Conservation (phyloP, 2,888 invertebrate genomes). For the Aphodius sticticus region DNA sequence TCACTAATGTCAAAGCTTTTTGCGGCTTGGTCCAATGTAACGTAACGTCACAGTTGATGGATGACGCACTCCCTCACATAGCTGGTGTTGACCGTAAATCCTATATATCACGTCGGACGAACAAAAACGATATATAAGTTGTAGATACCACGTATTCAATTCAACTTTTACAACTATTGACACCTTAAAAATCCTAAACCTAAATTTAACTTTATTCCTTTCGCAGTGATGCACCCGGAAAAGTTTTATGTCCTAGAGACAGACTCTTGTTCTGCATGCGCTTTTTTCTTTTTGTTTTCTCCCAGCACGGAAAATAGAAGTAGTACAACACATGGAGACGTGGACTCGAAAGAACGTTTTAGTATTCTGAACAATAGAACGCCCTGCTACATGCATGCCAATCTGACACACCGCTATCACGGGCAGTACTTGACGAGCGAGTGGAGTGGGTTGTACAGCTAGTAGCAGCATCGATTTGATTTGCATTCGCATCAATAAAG, state of each 20-base stretch:
- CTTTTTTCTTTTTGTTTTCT: background rate
- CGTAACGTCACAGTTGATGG: too few relatives aligned
- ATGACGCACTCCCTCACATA: too few relatives aligned
- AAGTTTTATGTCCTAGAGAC: background rate
- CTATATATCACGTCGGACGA: constrained; percentile 43
- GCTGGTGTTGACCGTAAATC: constrained; percentile 36
- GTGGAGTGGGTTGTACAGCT: background rate
- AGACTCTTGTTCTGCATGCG: background rate
- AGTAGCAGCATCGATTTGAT: background rate
- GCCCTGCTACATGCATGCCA: background rate
- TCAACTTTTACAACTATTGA: constrained; percentile 26
- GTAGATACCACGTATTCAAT: constrained; percentile 15
- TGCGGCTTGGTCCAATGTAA: too few relatives aligned
- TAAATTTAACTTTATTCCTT: constrained; percentile 6
- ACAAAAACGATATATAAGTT: constrained; percentile 40
- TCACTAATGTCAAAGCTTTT: too few relatives aligned
- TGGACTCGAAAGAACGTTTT: background rate
- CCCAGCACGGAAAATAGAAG: background rate
- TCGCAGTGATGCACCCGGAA: background rate
- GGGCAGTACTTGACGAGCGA: background rate
- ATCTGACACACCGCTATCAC: background rate
- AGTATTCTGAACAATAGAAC: background rate
- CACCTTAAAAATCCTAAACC: constrained; percentile 19
- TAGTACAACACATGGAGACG: background rate
- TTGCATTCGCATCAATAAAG: background rate